These are phyloP conservation scores for Oryctolagus cuniculus DNA, from an alignment of 2,113 vertebrate species.

Conservation along the genomic window mOryCun1.1 NC_091439.1:11607501-11608000, in stretches of 20 bases:
- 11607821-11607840: not conserved
- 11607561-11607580: slow-evolving; percentile 58
- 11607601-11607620: slow-evolving; percentile 66
- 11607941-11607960: not conserved
- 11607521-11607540: slow-evolving; percentile 59
- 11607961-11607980: not conserved
- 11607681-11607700: not conserved
- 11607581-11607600: slow-evolving; percentile 53
- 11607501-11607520: slow-evolving; percentile 52
- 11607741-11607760: slow-evolving; percentile 60
- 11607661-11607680: slow-evolving; percentile 76
- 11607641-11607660: slow-evolving; percentile 73
- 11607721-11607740: slow-evolving; percentile 80
- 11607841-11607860: not conserved
- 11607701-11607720: slow-evolving; percentile 71
- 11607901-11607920: not conserved
- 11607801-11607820: not conserved
- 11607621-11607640: slow-evolving; percentile 66
- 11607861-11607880: not conserved
- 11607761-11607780: slow-evolving; percentile 37
- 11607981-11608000: not conserved
- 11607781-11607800: slow-evolving; percentile 41
- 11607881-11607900: not conserved
- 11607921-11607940: not conserved
- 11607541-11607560: slow-evolving; percentile 60